Evolutionary conservation across 2,113 vertebrate species (phyloP).

Genomic region (Riparia riparia): DNA sequence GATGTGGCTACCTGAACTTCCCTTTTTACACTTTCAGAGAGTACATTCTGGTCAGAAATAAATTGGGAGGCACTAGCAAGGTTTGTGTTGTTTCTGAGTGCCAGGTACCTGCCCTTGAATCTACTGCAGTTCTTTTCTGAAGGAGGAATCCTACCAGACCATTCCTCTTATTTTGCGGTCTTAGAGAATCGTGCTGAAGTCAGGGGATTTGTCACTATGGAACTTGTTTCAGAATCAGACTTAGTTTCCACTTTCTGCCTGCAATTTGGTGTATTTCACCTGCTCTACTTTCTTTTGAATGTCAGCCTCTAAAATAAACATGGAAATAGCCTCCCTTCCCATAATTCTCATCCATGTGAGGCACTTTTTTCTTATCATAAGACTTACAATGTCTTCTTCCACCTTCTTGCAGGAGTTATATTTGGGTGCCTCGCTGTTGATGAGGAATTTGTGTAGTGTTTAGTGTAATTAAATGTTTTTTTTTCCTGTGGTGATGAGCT

Average conservation of each 20-base stretch:
- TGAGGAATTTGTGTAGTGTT: not conserved
- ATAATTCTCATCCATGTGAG: not conserved
- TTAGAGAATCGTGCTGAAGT: not conserved
- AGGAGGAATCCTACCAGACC: not conserved
- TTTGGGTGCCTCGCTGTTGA: not conserved
- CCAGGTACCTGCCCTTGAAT: not conserved
- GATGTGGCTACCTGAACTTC: constrained; percentile 30
- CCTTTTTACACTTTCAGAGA: not conserved
- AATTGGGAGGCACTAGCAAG: not conserved
- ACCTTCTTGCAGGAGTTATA: not conserved
- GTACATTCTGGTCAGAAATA: constrained; percentile 11
- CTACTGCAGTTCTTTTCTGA: not conserved
- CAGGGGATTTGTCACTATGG: not conserved
- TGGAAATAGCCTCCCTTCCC: not conserved
- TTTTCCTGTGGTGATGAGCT: not conserved
- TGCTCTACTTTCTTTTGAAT: not conserved
- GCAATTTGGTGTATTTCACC: not conserved
- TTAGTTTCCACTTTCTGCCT: not conserved
- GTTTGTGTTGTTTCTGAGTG: not conserved
- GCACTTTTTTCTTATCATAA: not conserved
- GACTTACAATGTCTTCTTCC: not conserved
- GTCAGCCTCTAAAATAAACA: not conserved
- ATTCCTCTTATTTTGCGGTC: not conserved
- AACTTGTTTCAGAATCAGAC: not conserved
- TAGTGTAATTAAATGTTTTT: not conserved